Conservation (phyloP, 2,888 invertebrate genomes). For the Tetheella fluctuosa region DNA sequence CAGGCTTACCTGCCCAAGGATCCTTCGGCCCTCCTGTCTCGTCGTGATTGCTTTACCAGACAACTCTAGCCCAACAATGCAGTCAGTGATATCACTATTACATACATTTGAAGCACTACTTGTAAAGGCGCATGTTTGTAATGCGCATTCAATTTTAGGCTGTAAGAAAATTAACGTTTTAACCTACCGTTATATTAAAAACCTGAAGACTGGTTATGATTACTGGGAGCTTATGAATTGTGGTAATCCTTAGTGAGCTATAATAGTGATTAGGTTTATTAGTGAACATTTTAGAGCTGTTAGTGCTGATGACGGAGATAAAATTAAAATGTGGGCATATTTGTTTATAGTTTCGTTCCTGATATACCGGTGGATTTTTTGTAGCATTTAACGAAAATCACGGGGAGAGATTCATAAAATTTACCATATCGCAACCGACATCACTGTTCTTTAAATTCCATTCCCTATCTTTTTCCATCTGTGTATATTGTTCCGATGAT, state of each 20-base stretch:
- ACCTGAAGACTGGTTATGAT: background rate
- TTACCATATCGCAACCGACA: conserved; percentile 39
- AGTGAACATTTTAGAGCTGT: conserved; percentile 8
- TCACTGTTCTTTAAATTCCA: conserved; percentile 62
- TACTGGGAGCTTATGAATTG: background rate
- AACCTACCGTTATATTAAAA: too few species aligned
- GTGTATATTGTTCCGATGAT: conserved; percentile 39
- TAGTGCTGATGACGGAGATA: too few species aligned
- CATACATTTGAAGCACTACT: conserved; percentile 61
- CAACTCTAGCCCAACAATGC: conserved; percentile 61
- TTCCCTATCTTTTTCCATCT: conserved; percentile 57
- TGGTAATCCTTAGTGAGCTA: conserved; percentile 22
- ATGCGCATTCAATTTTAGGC: conserved; percentile 17
- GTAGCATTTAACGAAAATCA: too few species aligned
- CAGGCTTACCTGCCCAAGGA: conserved; percentile 57
- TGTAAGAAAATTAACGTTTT: background rate
- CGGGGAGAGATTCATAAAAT: background rate
- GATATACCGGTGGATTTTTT: too few species aligned
- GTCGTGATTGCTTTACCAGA: conserved; percentile 32
- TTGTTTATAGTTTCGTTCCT: too few species aligned
- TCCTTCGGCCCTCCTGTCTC: conserved; percentile 42
- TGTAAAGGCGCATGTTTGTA: conserved; percentile 67
- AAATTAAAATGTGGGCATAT: too few species aligned
- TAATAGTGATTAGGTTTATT: background rate
- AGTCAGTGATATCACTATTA: conserved; percentile 35